Base-by-base conservation (phyloP, 2,888 invertebrate species). In the Acheta domesticus region DNA sequence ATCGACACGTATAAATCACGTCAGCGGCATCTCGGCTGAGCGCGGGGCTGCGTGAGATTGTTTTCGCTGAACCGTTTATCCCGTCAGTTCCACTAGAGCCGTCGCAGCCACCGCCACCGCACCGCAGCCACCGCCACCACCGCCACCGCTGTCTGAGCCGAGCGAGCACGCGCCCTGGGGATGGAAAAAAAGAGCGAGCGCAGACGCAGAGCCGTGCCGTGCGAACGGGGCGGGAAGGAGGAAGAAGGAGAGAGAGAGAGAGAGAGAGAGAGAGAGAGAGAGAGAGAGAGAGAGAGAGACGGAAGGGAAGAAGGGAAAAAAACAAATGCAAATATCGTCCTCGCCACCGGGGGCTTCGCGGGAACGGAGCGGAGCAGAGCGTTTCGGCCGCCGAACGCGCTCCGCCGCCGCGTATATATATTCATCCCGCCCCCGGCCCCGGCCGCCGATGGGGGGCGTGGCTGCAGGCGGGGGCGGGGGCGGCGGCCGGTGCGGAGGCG, bases 1-100 rank as follows among this genome's bases (percentile, higher is more conserved):
- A 62, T 62, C 62, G 62, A 62, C 62, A 62, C 62, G n/a, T 62
- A 62, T 62, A 62, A 62, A 62, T 62, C 62, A 62, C 62, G 62
- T 62, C 16, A 62, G n/a, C 62, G 16, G 62, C 62, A 14, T 62
- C 62, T n/a, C 14, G 16, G 62, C 62, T n/a, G 62, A 62, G n/a
- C 62, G 62, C 62, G n/a, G 62, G 62, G n/a, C 62, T 62, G 62
- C 62, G 62, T 62, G 62, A 62, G 62, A 62, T 62, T 62, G 62
- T 62, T 62, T 62, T n/a, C 62, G n/a, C 16, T 11, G 62, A 62
- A 62, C 62, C 62, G 62, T 62, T 62, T n/a, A 62, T 62, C 62
- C 62, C 62, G 62, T 62, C 62, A 62, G 62, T 62, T 62, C 62
- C 62, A 62, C 62, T 62, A 62, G 62, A 62, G 12, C n/a, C n/a